Base-by-base conservation (phyloP, 2,797 vertebrate genomes). In the Gadopsis bispinosus region DNA sequence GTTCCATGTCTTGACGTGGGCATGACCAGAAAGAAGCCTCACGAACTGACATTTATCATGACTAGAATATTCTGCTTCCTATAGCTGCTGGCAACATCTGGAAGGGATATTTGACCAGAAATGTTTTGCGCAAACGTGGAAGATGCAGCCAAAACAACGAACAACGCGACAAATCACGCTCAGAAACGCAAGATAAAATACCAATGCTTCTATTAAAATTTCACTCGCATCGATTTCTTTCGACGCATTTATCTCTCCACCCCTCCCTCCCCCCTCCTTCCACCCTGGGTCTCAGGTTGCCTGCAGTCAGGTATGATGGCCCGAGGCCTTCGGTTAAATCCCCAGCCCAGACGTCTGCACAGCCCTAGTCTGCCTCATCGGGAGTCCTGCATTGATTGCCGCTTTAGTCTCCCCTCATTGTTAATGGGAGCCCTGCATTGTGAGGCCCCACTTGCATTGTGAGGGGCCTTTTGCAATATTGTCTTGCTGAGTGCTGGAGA, bases 291-390 rank as follows among this genome's bases (percentile, higher is more conserved):
- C 87, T 93, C 91, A 88, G 87, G 90, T 93, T 92, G 86, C 91
- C 87, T 88, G 77, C 79, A 87, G 88, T 90, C 86, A 90, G 85
- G 88, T 91, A 86, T 79, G 88, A 91, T 69, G 87, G 86, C 91
- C 92, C 54, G 59, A 91, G 92, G 92, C 90, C 81, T 86, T 60
- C 16, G 39, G 73, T 79, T 81, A 93, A 94, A 93, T 86, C 91
- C 83, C 75, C 89, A 90, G 91, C 89, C 91, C 88, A 94, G 94
- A 94, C 91, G 91, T 94, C 94, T 94, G 87, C 91, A 33, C 22
- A 48, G 80, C 75, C 20, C 85, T 75, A 83, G 78, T 87, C 81
- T 88, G 84, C 81, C 88, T 89, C 88, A 85, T 87, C 47, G 53
- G 87, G 87, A 93, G 83, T 83, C 86, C 82, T 74, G 65, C 83